A percentile compares a stretch with the other conserved stretches of the same genome.
Conservation (phyloP, 2,888 invertebrate species). For the Abscondita cerata region DNA sequence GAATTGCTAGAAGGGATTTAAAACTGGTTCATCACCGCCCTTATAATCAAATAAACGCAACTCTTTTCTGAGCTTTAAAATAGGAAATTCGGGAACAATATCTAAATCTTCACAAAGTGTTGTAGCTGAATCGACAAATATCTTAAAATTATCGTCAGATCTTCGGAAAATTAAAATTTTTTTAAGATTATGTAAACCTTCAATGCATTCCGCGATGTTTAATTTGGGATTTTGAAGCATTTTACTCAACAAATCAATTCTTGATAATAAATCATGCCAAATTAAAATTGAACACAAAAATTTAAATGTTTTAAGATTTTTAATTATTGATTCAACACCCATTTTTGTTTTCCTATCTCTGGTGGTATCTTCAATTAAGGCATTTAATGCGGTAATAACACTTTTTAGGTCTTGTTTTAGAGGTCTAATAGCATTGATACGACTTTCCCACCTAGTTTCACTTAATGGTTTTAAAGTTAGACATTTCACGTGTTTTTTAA, state of each 20-base stretch:
- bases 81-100: slow-evolving; percentile 36
- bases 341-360: too few relatives aligned
- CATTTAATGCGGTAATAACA: slow-evolving; percentile 36
- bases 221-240: not conserved
- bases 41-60: slow-evolving; percentile 34
- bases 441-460: slow-evolving; percentile 30
- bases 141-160: slow-evolving; percentile 39
- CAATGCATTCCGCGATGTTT: not conserved
- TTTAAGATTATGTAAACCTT: slow-evolving; percentile 27
- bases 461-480: slow-evolving; percentile 40
- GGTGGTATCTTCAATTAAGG: too few relatives aligned
- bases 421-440: slow-evolving; percentile 22
- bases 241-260: not conserved
- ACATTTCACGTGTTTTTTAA: slow-evolving; percentile 34
- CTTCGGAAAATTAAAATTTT: slow-evolving; percentile 25
- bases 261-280: too few relatives aligned
- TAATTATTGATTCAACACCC: slow-evolving; percentile 34
- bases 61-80: slow-evolving; percentile 32
- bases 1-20: slow-evolving; percentile 35
- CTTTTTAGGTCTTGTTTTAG: slow-evolving; percentile 24
- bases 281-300: not conserved
- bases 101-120: slow-evolving; percentile 34
- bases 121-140: slow-evolving; percentile 34
- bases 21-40: slow-evolving; percentile 33
- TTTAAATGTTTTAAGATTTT: slow-evolving; percentile 27